Evolutionary conservation across 2,888 invertebrate genomes (phyloP).

Genomic region (Chaitophorus viminalis): DNA sequence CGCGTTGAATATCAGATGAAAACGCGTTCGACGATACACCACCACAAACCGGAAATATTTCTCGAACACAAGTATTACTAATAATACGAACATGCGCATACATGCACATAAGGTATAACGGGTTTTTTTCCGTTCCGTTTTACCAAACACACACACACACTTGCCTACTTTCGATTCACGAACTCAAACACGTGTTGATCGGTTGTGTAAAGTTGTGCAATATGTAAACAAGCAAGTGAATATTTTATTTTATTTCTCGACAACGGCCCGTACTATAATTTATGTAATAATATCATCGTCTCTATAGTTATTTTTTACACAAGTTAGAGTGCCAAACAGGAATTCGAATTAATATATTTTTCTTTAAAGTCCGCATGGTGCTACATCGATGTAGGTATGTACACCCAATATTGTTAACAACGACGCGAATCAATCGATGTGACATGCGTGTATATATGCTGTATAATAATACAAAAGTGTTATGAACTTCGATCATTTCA

Average conservation of each 20-base stretch:
- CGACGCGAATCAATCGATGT: too few species aligned
- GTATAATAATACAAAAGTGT: too few species aligned
- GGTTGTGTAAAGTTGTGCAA: conserved; percentile 24
- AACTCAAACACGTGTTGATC: neutral
- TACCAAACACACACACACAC: neutral
- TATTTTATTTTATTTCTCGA: neutral
- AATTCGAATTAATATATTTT: too few species aligned
- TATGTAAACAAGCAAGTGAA: neutral
- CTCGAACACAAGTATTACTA: neutral
- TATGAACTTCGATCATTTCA: too few species aligned
- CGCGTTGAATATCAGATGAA: neutral
- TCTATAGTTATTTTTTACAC: too few species aligned
- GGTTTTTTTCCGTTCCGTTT: neutral
- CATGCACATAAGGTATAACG: neutral
- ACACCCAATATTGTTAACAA: too few species aligned
- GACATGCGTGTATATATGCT: too few species aligned
- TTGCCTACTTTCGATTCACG: conserved; percentile 34
- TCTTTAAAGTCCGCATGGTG: too few species aligned
- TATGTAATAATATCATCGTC: too few species aligned
- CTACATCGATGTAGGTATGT: too few species aligned
- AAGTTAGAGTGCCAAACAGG: too few species aligned
- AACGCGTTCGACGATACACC: neutral
- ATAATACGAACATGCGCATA: neutral
- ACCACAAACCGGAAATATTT: conserved; percentile 36
- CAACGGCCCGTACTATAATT: neutral